Base-by-base conservation (phyloP, 2,888 invertebrate genomes). In the Pteria penguin region DNA sequence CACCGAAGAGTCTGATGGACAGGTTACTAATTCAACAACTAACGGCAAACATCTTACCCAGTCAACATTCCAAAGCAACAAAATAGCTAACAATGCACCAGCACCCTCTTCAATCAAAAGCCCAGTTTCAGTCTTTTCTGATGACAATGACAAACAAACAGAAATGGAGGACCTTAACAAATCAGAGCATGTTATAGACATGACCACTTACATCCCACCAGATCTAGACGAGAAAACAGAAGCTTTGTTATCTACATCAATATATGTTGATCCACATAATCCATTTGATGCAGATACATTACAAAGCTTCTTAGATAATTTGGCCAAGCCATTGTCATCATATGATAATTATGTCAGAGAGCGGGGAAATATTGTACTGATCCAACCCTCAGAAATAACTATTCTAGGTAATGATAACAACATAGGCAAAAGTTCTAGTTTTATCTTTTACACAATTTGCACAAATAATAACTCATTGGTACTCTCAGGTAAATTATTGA, bases 231-330 rank as follows among this genome's bases (percentile, higher is more conserved):
- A 84, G 62, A 82, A 82, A 33, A 84, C 85, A 5, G 83, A 84
- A 54, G 80, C 81, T 18, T 58, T 84, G 32, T 67, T 89, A 78
- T 85, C 88, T 4, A 79, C 78, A 72, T 90, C 90, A 0, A 78
- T 89, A 2, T 79, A 82, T 58, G 86, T 90, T 2, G 87, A 90
- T 75, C 87, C 89, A 0, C 80, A 84, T 45, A 96, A 98, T 94
- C 98, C 98, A 0, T 98, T 97, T 90, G 95, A 95, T 90, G 94
- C 94, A 68, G 94, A 94, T 66, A 92, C 96, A 32, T 94, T 96
- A 62, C 93, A 94, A 55, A 94, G 94, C 2, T 93, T 97, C 76
- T 92, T 97, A 84, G 94, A 94, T 74, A 94, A 94, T 84, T 93
- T 93, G 62, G 71, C 82, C 4, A 77, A 74, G 26, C 89, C 91